Base-by-base conservation (phyloP, 2,113 vertebrate genomes). In the Junco hyemalis region DNA sequence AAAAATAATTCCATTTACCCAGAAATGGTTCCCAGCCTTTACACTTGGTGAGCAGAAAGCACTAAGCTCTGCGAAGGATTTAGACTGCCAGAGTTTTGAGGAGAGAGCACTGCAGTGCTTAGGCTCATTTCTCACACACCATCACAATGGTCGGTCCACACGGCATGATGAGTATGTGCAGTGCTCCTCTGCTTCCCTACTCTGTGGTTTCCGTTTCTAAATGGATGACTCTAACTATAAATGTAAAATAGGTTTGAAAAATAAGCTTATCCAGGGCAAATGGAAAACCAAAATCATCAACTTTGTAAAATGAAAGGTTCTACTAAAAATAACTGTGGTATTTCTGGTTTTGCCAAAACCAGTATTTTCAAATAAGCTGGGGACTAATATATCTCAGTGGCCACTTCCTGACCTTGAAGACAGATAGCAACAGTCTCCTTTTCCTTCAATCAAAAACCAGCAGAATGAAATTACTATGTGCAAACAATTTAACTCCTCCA, bases 241-340 rank as follows among this genome's bases (percentile, higher is more conserved):
- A 92, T 17, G 17, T 31, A 66, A 14, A 54, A 86, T 9, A 11
- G 36, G 6, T 70, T 77, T 81, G 74, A 90, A 92, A 95, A 95
- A 78, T 60, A 88, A 94, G 70, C 64, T 86, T 81, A 78, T 40
- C 53, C 65, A 63, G 28, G 38, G n/a, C 44, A 91, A 92, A 92
- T 47, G 65, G 80, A 94, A 94, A 96, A 91, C 56, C 72, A 83
- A 90, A 95, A 90, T 78, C 80, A 81, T 91, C 80, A 73, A 31
- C n/a, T 64, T 78, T 17, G 56, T 60, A 76, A 84, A 93, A 86
- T 66, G 33, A 93, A 28, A 44, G 42, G 47, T 70, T 95, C 79
- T 73, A 57, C 76, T 94, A 88, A 94, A 96, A 94, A 93, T 92
- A 96, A 63, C n/a, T 45, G 38, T 42, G 59, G 63, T 51, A 68